Percentiles rank a stretch among this genome's conserved stretches.
These are phyloP conservation scores for Tipula helvola DNA, from an alignment of 2,888 invertebrate species.

Conservation along the genomic window DNA sequence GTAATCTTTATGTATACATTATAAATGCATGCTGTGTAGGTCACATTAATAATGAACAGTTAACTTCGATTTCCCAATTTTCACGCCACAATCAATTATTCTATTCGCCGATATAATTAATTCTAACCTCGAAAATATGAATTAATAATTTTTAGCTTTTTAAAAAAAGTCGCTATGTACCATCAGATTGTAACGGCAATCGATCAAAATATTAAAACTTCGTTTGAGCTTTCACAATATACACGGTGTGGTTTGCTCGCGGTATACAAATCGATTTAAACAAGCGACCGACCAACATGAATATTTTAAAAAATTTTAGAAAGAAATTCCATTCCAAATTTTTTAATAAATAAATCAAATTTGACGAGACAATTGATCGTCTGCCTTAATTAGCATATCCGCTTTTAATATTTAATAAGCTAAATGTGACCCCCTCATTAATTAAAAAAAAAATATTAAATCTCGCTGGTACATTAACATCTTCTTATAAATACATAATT, in stretches of 20 bases:
- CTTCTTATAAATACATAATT: not conserved
- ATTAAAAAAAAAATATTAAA: not conserved
- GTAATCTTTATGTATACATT: too few species aligned
- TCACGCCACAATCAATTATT: too few species aligned
- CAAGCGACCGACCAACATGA: not conserved
- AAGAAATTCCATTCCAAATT: not conserved
- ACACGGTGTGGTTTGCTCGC: not conserved
- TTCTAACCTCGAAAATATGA: not conserved
- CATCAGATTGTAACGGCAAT: not conserved
- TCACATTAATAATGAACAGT: too few species aligned
- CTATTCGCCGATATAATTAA: not conserved
- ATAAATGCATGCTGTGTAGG: too few species aligned
- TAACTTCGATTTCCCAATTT: too few species aligned
- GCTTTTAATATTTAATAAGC: not conserved
- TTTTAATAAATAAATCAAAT: not conserved
- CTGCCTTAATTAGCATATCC: not conserved
- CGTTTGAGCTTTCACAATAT: not conserved
- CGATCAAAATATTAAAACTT: not conserved
- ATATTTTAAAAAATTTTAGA: not conserved
- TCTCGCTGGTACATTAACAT: not conserved
- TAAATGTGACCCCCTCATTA: not conserved
- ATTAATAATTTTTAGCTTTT: too few species aligned
- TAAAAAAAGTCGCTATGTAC: not conserved
- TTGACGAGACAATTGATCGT: not conserved
- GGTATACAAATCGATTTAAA: not conserved